Percentiles rank a stretch among this genome's conserved stretches.
These are phyloP conservation scores for Cranoglanis bouderius DNA, from an alignment of 2,113 vertebrate species.

Conservation along the genomic window DNA sequence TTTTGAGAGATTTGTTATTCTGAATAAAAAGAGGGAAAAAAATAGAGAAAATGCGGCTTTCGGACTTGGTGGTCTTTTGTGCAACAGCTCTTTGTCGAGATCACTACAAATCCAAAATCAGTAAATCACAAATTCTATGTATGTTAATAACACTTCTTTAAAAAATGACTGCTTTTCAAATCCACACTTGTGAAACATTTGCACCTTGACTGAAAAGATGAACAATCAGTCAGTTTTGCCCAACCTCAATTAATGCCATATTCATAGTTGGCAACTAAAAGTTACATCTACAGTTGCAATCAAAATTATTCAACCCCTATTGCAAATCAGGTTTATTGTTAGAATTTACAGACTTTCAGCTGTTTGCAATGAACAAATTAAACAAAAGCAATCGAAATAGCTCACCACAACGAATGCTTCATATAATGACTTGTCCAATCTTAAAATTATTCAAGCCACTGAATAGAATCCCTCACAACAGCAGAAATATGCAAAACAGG, in stretches of 20 bases:
- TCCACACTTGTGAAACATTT: neutral
- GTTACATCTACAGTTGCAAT: too few relatives aligned
- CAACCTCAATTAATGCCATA: neutral
- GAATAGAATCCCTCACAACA: too few relatives aligned
- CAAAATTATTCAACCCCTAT: too few relatives aligned
- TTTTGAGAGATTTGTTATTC: constrained; percentile 41
- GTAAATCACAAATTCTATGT: neutral
- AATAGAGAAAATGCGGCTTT: neutral
- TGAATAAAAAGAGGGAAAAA: neutral
- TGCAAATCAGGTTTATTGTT: too few relatives aligned
- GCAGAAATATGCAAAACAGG: too few relatives aligned
- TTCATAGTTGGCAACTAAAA: neutral
- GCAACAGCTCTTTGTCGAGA: constrained; percentile 12
- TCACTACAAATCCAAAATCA: neutral
- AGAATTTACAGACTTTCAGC: too few relatives aligned
- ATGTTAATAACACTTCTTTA: neutral
- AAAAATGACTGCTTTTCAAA: neutral
- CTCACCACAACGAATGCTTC: too few relatives aligned
- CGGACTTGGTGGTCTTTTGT: neutral
- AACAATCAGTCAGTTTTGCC: neutral
- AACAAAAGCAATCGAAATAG: too few relatives aligned
- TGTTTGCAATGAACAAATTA: too few relatives aligned
- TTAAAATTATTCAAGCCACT: too few relatives aligned
- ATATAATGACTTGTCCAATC: too few relatives aligned
- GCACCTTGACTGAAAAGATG: neutral